Conservation (phyloP, 2,888 invertebrate species). For the Tachina fera region DNA sequence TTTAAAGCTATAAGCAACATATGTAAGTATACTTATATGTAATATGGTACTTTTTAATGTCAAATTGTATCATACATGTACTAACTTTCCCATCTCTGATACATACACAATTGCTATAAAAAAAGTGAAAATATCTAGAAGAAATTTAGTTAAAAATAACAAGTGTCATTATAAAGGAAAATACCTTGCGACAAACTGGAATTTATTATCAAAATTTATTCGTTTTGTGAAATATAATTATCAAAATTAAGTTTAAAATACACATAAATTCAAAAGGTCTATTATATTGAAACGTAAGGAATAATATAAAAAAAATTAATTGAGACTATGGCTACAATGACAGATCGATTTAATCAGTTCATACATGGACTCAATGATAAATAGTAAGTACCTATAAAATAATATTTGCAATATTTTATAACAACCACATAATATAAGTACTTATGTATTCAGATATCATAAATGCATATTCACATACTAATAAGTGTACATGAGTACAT, state of each 20-base stretch:
- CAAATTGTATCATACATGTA: too few species aligned
- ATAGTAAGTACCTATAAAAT: slow-evolving; percentile 78
- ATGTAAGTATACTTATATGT: too few species aligned
- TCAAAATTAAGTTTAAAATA: background rate
- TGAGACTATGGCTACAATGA: slow-evolving; percentile 40
- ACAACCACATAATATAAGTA: background rate
- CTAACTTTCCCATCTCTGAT: background rate
- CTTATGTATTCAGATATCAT: background rate
- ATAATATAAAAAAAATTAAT: background rate
- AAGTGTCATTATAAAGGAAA: slow-evolving; percentile 26
- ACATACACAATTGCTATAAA: slow-evolving; percentile 31
- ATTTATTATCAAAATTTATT: slow-evolving; percentile 46
- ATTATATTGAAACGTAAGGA: background rate
- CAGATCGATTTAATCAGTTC: slow-evolving; percentile 78
- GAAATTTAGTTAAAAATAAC: slow-evolving; percentile 27
- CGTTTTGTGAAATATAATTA: background rate
- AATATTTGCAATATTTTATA: background rate
- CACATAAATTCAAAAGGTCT: background rate
- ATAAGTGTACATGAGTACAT: too few species aligned
- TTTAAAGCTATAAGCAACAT: too few species aligned
- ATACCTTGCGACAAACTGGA: background rate
- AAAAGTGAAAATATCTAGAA: slow-evolving; percentile 46
- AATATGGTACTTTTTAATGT: too few species aligned
- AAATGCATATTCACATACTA: too few species aligned
- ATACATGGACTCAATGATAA: slow-evolving; percentile 78